Base-by-base conservation (phyloP, 2,113 vertebrate species). In the Thomomys bottae region DNA sequence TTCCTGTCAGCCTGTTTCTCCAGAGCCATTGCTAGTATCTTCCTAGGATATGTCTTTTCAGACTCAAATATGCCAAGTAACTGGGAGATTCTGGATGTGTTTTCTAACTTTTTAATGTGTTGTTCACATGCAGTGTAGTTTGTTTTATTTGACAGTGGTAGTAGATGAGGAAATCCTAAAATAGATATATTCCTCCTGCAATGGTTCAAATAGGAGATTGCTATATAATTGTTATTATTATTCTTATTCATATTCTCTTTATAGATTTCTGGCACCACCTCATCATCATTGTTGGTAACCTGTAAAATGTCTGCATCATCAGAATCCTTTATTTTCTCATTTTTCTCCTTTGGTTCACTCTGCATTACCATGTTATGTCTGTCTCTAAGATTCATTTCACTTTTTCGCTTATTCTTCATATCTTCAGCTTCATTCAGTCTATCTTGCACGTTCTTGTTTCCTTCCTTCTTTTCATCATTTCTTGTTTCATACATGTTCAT, bases 211-310 rank as follows among this genome's bases (percentile, higher is more conserved):
- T 94, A 77, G 8, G 86, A 90, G 61, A 86, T 92, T 85, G 84
- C 82, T 57, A 94, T 21, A 24, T 96, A 73, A 90, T 97, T 97
- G 83, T 99, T 99, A 32, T 98, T 99, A 76, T 99, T 98, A 94
- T 99, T 99, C 95, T 94, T 98, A 95, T 97, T 98, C 45, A 96
- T 94, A 77, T 88, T 96, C 67, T 97, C 94, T 89, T 94, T 96
- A 57, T 71, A 63, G 91, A 91, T 95, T 76, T 92, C 96, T 89
- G 92, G 95, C 76, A 95, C 57, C 45, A 67, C 80, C 49, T 97
- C 96, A 49, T 96, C 97, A 72, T 97, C 96, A 80, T 97, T 96
- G 89, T 97, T 97, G 63, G 97, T 95, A 96, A 98, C 95, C 87
- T 96, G 98, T 94, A 97, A 81, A 95, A 94, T 71, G 89, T 97